Evolutionary conservation across 2,113 vertebrate genomes (phyloP).

Genomic region (Stegostoma tigrinum): DNA sequence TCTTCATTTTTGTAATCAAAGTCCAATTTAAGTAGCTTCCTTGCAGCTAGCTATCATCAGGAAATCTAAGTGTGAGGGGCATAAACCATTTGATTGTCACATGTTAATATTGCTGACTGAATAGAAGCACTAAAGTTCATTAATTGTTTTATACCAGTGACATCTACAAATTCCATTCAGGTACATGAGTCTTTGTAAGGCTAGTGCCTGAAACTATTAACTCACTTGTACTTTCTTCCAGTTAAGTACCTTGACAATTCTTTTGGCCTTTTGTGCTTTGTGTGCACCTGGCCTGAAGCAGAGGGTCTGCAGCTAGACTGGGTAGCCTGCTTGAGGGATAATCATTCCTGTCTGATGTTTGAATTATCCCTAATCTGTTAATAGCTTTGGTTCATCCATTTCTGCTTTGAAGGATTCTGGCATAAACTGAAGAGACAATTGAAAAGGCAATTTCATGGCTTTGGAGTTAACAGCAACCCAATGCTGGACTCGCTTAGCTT

Average conservation of each 20-base stretch:
- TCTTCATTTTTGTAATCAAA: neutral
- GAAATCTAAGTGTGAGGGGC: neutral
- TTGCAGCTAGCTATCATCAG: neutral
- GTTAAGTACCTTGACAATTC: slow-evolving; percentile 20
- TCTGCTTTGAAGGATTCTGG: slow-evolving; percentile 59
- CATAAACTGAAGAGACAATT: slow-evolving; percentile 42
- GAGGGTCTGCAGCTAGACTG: neutral
- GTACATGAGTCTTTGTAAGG: neutral
- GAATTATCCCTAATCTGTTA: slow-evolving; percentile 57
- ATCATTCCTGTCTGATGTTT: slow-evolving; percentile 44
- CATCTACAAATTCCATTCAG: neutral
- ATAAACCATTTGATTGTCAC: neutral
- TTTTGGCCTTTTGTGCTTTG: slow-evolving; percentile 6
- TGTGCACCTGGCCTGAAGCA: neutral
- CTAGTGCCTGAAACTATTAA: slow-evolving; percentile 26
- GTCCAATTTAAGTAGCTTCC: neutral
- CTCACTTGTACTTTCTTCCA: slow-evolving; percentile 23
- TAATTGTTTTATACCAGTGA: neutral
- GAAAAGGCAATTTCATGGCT: slow-evolving; percentile 39
- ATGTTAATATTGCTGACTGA: neutral
- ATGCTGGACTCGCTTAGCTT: slow-evolving; percentile 17
- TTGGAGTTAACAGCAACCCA: neutral
- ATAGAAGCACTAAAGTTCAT: neutral
- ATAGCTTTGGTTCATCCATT: slow-evolving; percentile 56
- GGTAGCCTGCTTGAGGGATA: slow-evolving; percentile 17